phyloP scores from a whole-genome alignment of 2,888 invertebrate species.

The Philaethria dido region DNA sequence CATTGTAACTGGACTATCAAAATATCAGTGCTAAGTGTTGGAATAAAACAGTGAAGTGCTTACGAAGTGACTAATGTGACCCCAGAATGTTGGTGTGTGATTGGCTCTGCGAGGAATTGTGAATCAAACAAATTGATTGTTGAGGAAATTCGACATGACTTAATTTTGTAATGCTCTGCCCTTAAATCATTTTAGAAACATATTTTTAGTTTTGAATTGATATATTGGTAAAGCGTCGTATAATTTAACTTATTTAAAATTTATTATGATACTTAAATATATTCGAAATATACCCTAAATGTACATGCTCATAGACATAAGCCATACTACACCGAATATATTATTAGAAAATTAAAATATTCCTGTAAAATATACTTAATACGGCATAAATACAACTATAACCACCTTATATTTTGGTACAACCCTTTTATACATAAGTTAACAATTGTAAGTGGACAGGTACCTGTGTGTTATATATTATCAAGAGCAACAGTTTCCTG shows the following conservation, averaged over 20 bases:
- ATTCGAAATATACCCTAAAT: background rate
- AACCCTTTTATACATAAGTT: slow-evolving; percentile 1
- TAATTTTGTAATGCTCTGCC: slow-evolving; percentile 25
- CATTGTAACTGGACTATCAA: slow-evolving; percentile 10
- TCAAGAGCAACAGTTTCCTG: background rate
- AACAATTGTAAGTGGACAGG: slow-evolving; percentile 1
- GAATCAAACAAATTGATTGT: slow-evolving; percentile 14
- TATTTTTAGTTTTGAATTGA: slow-evolving; percentile 16
- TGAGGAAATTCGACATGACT: slow-evolving; percentile 18
- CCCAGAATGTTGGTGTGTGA: slow-evolving; percentile 3
- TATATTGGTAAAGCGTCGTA: slow-evolving; percentile 7
- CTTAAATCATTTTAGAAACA: slow-evolving; percentile 10
- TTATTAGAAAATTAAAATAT: slow-evolving; percentile 17
- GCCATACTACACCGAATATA: slow-evolving; percentile 9
- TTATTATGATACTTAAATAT: slow-evolving; percentile 22
- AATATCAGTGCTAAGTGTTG: slow-evolving; percentile 3
- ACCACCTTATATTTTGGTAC: slow-evolving; percentile 16
- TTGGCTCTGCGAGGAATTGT: background rate
- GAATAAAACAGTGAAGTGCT: slow-evolving; percentile 14
- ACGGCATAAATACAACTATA: slow-evolving; percentile 1
- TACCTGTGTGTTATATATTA: background rate
- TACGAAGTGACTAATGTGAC: slow-evolving; percentile 22
- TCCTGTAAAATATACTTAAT: slow-evolving; percentile 11
- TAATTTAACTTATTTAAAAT: slow-evolving; percentile 19
- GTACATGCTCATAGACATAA: slow-evolving; percentile 19